Percentiles rank a stretch among this genome's conserved stretches.
Evolutionary conservation across 2,888 invertebrate genomes (phyloP).

Genomic region (Penaeus monodon): DNA sequence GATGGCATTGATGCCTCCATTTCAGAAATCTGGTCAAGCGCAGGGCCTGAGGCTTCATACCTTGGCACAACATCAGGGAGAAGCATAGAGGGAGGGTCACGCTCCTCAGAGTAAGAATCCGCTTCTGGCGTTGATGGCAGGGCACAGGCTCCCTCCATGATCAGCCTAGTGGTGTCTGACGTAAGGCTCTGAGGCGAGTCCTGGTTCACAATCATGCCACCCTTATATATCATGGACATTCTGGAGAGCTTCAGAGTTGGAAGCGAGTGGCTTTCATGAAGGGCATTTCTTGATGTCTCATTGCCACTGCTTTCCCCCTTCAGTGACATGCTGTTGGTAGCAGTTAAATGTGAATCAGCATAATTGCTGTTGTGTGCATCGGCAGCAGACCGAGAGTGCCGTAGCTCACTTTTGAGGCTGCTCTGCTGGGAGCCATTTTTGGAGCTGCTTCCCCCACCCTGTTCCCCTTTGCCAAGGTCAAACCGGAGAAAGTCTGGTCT

Average conservation of each 20-base stretch:
- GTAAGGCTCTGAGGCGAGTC: conserved; percentile 26
- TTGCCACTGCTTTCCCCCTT: conserved; percentile 18
- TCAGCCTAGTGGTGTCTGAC: conserved; percentile 39
- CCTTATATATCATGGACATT: conserved; percentile 59
- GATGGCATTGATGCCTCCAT: background rate
- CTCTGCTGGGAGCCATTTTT: conserved; percentile 60
- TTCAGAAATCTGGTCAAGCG: conserved; percentile 26
- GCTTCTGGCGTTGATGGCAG: conserved; percentile 49
- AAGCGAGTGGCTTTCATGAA: conserved; percentile 61
- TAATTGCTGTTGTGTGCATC: conserved; percentile 36
- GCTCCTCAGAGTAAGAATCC: conserved; percentile 20
- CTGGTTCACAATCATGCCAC: conserved; percentile 49
- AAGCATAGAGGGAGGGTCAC: conserved; percentile 12
- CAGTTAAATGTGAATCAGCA: conserved; percentile 35
- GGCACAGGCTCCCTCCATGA: conserved; percentile 55
- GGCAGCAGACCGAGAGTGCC: conserved; percentile 29
- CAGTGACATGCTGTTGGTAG: conserved; percentile 22
- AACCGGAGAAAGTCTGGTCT: conserved; percentile 55
- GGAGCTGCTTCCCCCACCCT: conserved; percentile 29
- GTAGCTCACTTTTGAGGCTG: conserved; percentile 53
- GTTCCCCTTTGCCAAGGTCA: conserved; percentile 52
- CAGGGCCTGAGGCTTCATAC: conserved; percentile 17
- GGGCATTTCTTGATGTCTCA: conserved; percentile 31
- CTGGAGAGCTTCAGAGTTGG: conserved; percentile 60
- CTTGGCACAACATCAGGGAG: conserved; percentile 62